Evolutionary conservation across 2,113 vertebrate genomes (phyloP), one percentile per base, ranked within the genome.

Genomic region (Chrysemys picta): DNA sequence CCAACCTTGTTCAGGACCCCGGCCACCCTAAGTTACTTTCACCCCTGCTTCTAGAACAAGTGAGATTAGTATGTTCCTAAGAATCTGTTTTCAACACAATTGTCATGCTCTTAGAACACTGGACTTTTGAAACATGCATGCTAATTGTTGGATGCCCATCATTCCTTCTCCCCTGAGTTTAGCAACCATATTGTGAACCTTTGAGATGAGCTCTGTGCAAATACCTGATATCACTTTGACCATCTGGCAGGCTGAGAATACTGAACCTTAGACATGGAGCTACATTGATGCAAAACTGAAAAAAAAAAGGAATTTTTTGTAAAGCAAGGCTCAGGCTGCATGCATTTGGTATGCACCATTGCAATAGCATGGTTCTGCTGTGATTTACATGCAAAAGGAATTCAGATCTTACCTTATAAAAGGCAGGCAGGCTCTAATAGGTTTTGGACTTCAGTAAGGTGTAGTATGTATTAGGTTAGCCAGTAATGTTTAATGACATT

Each of bases 401-500:
- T 88, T 84, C 24, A 89, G 85, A 75, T 8, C 22, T 1, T 31
- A 2, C 75, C 82, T 50, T 25, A 0, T 31, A 50, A 83, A 47
- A 76, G 42, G 5, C 62, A 65, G 59, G 14, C 17, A 69, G 52
- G 19, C 13, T 87, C 75, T 93, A 90, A 75, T 69, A 76, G 80
- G 47, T 85, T 90, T n/a, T 47, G 79, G 69, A 81, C 88, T 47
- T 57, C 21, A 16, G 38, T 59, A 69, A 14, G 82, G 82, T 79
- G 50, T 54, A 94, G 50, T 47, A 25, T 76, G 38, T 53, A 56
- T 62, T 65, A 84, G 69, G 80, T 92, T 85, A 85, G 79, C 85
- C 0, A 2, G 76, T 84, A 8, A 45, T 47, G 87, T 93, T 96
- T 95, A 92, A 93, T 96, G 35, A 10, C 56, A 38, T 2, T 50